Percentiles rank a stretch among this genome's conserved stretches.
Conservation (phyloP, 23 tunicate genomes). For the Ascidia mentula region DNA sequence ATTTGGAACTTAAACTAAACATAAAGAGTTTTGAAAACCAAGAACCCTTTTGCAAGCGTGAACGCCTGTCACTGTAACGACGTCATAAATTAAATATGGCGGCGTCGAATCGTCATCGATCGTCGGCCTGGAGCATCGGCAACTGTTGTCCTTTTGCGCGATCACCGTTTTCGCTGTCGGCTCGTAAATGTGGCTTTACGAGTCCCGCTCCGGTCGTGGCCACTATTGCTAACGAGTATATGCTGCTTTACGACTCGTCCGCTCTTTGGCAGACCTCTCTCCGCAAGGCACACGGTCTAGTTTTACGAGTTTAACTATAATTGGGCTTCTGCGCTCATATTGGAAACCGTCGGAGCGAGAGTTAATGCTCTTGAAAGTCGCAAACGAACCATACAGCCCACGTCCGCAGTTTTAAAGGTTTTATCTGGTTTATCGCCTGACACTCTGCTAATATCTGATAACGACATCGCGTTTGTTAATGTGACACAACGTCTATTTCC, state of each 20-base stretch:
- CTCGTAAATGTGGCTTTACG: constrained; percentile 3
- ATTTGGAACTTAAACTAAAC: too few species aligned
- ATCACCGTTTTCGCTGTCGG: background rate
- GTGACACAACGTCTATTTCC: too few species aligned
- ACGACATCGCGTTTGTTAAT: too few species aligned
- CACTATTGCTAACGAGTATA: background rate
- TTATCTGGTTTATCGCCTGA: background rate
- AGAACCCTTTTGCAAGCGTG: too few species aligned
- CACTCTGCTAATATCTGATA: too few species aligned
- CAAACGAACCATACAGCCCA: background rate
- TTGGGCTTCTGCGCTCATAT: constrained; percentile 1
- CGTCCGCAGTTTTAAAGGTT: background rate
- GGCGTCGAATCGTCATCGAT: constrained; percentile 8
- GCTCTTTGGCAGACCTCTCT: background rate
- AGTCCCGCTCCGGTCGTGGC: background rate
- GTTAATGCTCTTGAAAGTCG: background rate
- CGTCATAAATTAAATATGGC: constrained; percentile 9
- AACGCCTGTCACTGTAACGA: too few species aligned
- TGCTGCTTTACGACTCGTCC: constrained; percentile 1
- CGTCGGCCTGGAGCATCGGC: background rate
- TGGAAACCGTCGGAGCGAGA: background rate
- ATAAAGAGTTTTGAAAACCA: too few species aligned
- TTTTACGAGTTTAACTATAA: constrained; percentile 8
- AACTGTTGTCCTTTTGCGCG: background rate
- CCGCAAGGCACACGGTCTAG: background rate